Evolutionary conservation across 2,797 vertebrate species (phyloP).

Genomic region (Bovichtus variegatus): DNA sequence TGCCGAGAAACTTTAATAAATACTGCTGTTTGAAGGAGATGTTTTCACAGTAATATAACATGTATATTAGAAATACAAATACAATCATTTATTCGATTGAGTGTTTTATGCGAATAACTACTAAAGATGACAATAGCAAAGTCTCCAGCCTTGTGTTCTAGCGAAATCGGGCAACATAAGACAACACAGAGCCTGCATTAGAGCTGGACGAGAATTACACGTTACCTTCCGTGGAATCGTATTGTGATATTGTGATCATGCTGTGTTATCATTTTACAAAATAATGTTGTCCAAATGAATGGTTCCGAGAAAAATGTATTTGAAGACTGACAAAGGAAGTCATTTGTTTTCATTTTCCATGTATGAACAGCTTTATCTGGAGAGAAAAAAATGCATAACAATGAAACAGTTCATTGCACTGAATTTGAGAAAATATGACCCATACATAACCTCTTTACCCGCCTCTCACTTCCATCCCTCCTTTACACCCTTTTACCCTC

Average conservation of each 20-base stretch:
- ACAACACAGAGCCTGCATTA: too few species aligned
- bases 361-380: not conserved
- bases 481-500: slow-evolving; percentile 1
- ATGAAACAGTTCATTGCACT: not conserved
- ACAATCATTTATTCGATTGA: too few species aligned
- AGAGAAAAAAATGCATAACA: not conserved
- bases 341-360: not conserved
- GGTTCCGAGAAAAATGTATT: not conserved
- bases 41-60: too few species aligned
- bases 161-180: too few species aligned
- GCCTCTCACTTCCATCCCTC: not conserved
- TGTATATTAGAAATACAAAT: too few species aligned
- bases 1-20: too few species aligned
- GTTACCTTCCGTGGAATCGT: not conserved
- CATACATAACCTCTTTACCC: not conserved
- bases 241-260: not conserved
- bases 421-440: not conserved
- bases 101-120: too few species aligned
- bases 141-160: too few species aligned
- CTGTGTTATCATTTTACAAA: not conserved
- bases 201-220: not conserved
- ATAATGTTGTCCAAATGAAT: not conserved
- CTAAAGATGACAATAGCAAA: too few species aligned
- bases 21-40: too few species aligned
- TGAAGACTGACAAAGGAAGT: not conserved